Conservation (phyloP, 2,113 vertebrate species). For the Larimichthys crocea region DNA sequence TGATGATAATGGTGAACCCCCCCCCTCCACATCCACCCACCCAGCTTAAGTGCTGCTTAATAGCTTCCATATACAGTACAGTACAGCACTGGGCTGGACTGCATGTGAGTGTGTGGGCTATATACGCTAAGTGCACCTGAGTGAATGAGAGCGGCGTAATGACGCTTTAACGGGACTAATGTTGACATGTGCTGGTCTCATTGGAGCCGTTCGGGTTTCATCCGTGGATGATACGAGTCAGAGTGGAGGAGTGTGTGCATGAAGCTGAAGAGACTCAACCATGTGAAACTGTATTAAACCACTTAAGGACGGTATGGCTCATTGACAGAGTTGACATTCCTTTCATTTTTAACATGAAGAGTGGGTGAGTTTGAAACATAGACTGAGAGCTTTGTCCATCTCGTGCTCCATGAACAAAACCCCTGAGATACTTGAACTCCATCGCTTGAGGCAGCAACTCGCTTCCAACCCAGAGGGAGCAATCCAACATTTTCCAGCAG, state of each 20-base stretch:
- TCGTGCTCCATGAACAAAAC: too few relatives aligned
- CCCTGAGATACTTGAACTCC: too few relatives aligned
- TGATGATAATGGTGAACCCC: constrained; percentile 40
- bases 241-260: neutral
- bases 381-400: too few relatives aligned
- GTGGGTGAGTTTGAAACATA: too few relatives aligned
- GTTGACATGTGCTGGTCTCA: constrained; percentile 37
- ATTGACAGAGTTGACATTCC: too few relatives aligned
- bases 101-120: constrained; percentile 1
- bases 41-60: constrained; percentile 62
- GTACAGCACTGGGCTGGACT: neutral
- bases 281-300: neutral
- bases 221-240: neutral
- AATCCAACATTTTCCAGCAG: too few relatives aligned
- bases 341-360: too few relatives aligned
- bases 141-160: constrained; percentile 38
- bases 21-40: too few relatives aligned
- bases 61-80: constrained; percentile 42
- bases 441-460: too few relatives aligned
- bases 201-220: constrained; percentile 49
- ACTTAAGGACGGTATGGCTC: neutral
- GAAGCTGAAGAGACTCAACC: neutral
- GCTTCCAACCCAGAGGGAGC: too few relatives aligned
- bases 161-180: constrained; percentile 37
- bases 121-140: constrained; percentile 59